These are phyloP conservation scores for Zosterops hypoxanthus DNA, from an alignment of 2,113 vertebrate species.

Conservation along the genomic window DNA sequence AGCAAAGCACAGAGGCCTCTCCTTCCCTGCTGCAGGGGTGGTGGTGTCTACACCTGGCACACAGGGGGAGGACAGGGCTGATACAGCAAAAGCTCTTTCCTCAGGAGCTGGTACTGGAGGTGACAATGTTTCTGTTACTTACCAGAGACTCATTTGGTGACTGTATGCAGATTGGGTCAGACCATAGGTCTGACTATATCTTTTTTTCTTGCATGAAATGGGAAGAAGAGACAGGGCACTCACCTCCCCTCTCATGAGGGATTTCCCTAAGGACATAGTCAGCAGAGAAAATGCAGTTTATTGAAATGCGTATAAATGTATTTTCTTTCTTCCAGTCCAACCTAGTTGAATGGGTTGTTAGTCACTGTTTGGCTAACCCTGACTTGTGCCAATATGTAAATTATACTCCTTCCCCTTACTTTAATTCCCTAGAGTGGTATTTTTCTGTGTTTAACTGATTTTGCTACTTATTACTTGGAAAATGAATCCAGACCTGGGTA, in stretches of 20 bases:
- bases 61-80: not conserved
- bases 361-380: not conserved
- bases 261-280: not conserved
- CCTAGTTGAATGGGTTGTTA: not conserved
- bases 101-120: not conserved
- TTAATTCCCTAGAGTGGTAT: not conserved
- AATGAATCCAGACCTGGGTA: not conserved
- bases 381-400: not conserved
- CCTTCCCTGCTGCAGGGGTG: not conserved
- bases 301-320: not conserved
- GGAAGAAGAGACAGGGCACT: not conserved
- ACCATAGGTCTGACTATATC: not conserved
- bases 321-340: not conserved
- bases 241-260: not conserved
- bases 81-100: accelerated
- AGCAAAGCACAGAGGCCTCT: not conserved
- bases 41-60: not conserved
- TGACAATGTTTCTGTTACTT: not conserved
- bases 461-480: not conserved
- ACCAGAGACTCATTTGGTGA: not conserved
- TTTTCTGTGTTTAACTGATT: not conserved
- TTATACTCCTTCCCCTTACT: not conserved
- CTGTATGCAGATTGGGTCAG: not conserved
- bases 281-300: not conserved
- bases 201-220: not conserved